These are phyloP conservation scores for Galerucella pusilla DNA, from an alignment of 2,888 invertebrate genomes.

Conservation along the genomic window DNA sequence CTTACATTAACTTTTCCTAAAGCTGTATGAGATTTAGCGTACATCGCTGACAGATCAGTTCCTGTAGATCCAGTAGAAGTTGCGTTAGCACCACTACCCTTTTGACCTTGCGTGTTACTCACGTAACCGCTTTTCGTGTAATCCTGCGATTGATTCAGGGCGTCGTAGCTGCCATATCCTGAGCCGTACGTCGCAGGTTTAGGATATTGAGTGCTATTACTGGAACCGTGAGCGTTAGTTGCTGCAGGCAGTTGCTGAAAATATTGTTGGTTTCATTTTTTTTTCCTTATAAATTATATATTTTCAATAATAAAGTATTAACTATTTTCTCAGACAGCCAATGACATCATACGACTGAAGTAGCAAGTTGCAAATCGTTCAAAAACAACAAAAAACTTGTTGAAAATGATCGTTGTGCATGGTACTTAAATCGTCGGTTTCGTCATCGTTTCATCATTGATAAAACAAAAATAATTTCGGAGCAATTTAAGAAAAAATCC, in stretches of 20 bases:
- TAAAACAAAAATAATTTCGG: not conserved
- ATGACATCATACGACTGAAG: slow-evolving; percentile 28
- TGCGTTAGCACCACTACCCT: slow-evolving; percentile 61
- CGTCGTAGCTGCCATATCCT: slow-evolving; percentile 76
- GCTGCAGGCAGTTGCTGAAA: slow-evolving; percentile 76
- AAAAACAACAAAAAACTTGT: slow-evolving; percentile 49
- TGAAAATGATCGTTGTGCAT: slow-evolving; percentile 22
- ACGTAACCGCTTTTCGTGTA: slow-evolving; percentile 65
- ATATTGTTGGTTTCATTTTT: not conserved
- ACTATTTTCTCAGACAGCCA: slow-evolving; percentile 32
- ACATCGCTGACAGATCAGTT: slow-evolving; percentile 86
- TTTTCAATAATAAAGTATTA: not conserved
- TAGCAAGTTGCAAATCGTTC: slow-evolving; percentile 8
- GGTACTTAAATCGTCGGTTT: slow-evolving; percentile 49
- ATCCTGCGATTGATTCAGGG: slow-evolving; percentile 65
- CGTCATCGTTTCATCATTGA: slow-evolving; percentile 55
- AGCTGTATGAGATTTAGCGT: slow-evolving; percentile 88
- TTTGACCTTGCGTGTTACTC: slow-evolving; percentile 67
- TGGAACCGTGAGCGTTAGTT: slow-evolving; percentile 77
- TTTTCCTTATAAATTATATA: not conserved
- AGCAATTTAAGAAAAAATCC: slow-evolving; percentile 1
- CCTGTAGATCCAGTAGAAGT: slow-evolving; percentile 66
- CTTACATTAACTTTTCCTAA: slow-evolving; percentile 91
- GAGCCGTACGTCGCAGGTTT: slow-evolving; percentile 69
- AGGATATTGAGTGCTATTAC: slow-evolving; percentile 77